Conservation (phyloP, 1,140 invertebrate genomes). For the Trinorchestia longiramus region DNA sequence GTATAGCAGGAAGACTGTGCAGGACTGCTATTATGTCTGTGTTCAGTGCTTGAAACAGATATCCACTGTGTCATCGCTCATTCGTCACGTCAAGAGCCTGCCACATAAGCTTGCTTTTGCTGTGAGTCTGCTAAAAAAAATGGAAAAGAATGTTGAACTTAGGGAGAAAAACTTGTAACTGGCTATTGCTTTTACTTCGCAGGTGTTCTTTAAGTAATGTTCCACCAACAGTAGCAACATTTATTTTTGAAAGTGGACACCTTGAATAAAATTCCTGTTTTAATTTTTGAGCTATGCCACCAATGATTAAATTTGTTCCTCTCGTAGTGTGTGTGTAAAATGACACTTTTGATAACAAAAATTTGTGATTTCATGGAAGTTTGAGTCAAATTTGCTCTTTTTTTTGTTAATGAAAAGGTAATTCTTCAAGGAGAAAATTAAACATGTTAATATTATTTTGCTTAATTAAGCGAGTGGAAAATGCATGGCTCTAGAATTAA, state of each 20-base stretch:
- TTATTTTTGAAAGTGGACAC: neutral
- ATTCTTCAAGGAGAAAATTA: no score
- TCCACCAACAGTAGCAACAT: neutral
- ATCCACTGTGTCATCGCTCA: neutral
- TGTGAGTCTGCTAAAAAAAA: neutral
- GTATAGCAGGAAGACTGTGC: neutral
- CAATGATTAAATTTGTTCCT: neutral
- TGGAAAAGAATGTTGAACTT: neutral
- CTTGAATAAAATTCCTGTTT: neutral
- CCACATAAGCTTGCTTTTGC: slow-evolving; percentile 23
- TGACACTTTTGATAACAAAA: no score
- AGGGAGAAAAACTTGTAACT: neutral
- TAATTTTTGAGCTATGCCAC: neutral
- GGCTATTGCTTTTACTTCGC: neutral
- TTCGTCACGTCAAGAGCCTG: slow-evolving; percentile 17
- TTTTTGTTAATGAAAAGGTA: no score
- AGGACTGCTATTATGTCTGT: slow-evolving; percentile 7
- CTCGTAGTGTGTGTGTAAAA: neutral
- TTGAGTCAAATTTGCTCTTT: no score
- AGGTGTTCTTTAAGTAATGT: neutral
- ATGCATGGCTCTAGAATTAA: neutral
- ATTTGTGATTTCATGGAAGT: no score
- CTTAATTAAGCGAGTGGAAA: neutral
- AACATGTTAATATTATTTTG: no score
- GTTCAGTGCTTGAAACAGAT: slow-evolving; percentile 6